Evolutionary conservation across 2,797 vertebrate species (phyloP).

Genomic region (Lycodopsis pacificus): DNA sequence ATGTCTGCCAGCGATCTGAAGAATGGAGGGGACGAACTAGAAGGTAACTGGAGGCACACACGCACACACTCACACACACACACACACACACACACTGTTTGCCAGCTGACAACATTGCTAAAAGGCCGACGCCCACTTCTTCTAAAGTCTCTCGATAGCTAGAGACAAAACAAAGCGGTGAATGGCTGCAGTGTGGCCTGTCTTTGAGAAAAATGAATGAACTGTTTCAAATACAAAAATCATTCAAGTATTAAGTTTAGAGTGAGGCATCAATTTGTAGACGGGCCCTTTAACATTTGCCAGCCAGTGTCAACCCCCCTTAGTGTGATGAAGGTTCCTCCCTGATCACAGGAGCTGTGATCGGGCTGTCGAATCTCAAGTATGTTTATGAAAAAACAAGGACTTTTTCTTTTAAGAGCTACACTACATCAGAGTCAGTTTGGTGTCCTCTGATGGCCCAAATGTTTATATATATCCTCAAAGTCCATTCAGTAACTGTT

Average conservation of each 20-base stretch:
- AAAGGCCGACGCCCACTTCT: conserved; percentile 59
- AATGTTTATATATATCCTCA: neutral
- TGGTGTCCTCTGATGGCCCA: neutral
- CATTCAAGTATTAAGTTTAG: neutral
- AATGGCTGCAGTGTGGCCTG: neutral
- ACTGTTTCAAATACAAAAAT: neutral
- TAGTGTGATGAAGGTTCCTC: conserved; percentile 5
- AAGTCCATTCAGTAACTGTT: neutral
- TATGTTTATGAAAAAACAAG: neutral
- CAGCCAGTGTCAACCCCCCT: neutral
- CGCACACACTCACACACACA: neutral
- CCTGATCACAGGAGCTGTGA: neutral
- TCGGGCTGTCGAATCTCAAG: neutral
- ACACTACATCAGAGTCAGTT: neutral
- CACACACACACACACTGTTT: conserved; percentile 1
- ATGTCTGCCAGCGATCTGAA: conserved; percentile 82
- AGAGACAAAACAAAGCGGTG: conserved; percentile 24
- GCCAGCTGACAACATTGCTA: conserved; percentile 29
- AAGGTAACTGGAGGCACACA: conserved; percentile 73
- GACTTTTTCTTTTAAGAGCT: neutral
- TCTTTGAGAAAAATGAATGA: conserved; percentile 43
- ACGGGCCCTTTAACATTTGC: neutral
- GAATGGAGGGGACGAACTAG: conserved; percentile 75
- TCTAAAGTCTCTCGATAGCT: conserved; percentile 17
- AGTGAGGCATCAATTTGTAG: neutral